Evolutionary conservation across 2,113 vertebrate genomes (phyloP).

Genomic region (Carassius carassius): DNA sequence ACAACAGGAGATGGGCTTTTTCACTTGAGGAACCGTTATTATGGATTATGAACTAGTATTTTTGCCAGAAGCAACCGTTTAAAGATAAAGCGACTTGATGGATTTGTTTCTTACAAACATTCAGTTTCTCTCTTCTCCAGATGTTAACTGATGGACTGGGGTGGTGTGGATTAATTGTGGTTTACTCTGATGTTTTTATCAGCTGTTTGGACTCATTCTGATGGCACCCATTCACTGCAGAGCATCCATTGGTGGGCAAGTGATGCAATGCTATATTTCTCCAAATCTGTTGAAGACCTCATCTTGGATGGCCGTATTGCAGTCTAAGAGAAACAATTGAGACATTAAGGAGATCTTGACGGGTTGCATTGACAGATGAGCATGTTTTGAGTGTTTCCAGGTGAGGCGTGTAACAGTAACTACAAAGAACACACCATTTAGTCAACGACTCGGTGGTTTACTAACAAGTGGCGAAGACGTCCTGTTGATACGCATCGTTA

Average conservation of each 20-base stretch:
- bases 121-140: no score
- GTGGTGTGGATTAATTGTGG: no score
- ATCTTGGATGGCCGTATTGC: not conserved
- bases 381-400: conserved; percentile 7
- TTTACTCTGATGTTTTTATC: not conserved
- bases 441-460: not conserved
- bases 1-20: no score
- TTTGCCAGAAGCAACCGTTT: no score
- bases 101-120: not conserved
- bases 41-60: no score
- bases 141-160: no score
- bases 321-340: not conserved
- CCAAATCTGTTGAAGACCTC: not conserved
- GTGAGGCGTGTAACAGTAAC: not conserved
- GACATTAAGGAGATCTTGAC: not conserved
- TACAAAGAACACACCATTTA: conserved; percentile 19
- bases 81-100: not conserved
- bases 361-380: not conserved
- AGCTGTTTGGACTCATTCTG: not conserved
- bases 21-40: no score
- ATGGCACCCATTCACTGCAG: not conserved
- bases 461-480: conserved; percentile 14
- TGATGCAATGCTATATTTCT: not conserved
- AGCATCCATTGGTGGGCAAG: not conserved
- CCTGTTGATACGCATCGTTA: conserved; percentile 10